Evolutionary conservation across 2,888 invertebrate species (phyloP), one percentile per base, ranked within the genome.

Genomic region (Carpatolechia fugitivella): DNA sequence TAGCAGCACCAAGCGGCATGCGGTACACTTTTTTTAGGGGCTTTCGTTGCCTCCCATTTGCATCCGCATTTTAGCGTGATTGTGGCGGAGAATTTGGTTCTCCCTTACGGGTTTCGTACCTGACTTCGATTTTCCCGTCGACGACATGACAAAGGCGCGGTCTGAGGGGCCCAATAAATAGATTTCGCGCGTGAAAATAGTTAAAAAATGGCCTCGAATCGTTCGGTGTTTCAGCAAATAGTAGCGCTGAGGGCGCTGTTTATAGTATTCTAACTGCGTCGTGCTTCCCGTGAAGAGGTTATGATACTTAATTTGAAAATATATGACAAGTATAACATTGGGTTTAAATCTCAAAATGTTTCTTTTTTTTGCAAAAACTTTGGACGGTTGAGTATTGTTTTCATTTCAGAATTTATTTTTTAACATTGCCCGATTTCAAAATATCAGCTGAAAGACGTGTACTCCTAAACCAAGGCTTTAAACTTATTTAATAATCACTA

Each of bases 131-230:
- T 86, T 86, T 82, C 80, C 75, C 74, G 68, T 74, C n/a, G n/a
- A n/a, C n/a, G 74, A 88, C 87, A 88, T 81, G 85, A 86, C 82
- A 88, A 89, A 88, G 86, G 88, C 87, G 87, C 85, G 87, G 87
- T 80, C 84, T 84, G 72, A 81, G 75, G 83, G 83, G 83, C 65
- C 82, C 85, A 82, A 88, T 88, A 87, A 85, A 86, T 86, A 85
- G 79, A 76, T 74, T 73, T 66, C 64, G 67, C 75, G 78, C 80
- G 80, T 80, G 82, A 81, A 83, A 84, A 85, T 84, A 82, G 83
- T 85, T 81, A 81, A 85, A 86, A 86, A 84, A 81, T 77, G 72
- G 70, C 80, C 78, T 78, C 72, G 72, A 60, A 59, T 68, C 71
- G 67, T 63, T 73, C 62, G 56, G 56, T 62, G 59, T 66, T 66